Conservation (phyloP, 2,888 invertebrate species). For the Lasius platythorax region DNA sequence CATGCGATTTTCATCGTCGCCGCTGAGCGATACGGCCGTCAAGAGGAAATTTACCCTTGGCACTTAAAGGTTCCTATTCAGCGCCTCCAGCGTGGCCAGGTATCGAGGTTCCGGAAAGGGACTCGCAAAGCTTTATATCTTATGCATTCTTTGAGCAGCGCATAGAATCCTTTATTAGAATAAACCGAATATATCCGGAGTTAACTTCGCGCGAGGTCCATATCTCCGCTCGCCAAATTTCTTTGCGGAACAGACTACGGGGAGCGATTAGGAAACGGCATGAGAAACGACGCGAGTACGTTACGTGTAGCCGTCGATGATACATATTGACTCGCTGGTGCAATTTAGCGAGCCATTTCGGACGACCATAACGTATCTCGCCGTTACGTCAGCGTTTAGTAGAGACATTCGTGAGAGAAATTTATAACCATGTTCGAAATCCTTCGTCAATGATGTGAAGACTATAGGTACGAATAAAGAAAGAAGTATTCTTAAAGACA, state of each 20-base stretch:
- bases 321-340: conserved; percentile 14
- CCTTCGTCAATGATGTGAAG: not conserved
- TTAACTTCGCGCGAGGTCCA: conserved; percentile 45
- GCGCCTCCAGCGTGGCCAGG: not conserved
- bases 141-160: conserved; percentile 71
- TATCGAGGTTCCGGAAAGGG: conserved; percentile 12
- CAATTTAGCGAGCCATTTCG: conserved; percentile 24
- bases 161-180: conserved; percentile 64
- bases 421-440: conserved; percentile 15
- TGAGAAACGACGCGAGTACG: conserved; percentile 15
- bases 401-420: not conserved
- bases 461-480: not conserved
- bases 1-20: conserved; percentile 67
- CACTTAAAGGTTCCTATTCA: conserved; percentile 64
- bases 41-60: conserved; percentile 59
- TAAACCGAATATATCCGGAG: conserved; percentile 71
- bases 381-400: conserved; percentile 13
- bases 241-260: conserved; percentile 63
- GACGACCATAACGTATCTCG: conserved; percentile 5
- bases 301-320: conserved; percentile 7
- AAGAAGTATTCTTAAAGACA: not conserved
- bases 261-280: conserved; percentile 66
- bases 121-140: conserved; percentile 69
- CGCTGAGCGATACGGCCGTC: conserved; percentile 37
- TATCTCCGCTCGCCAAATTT: conserved; percentile 56